Conservation (phyloP, 1,140 invertebrate genomes). For the Pomacea maculata region DNA sequence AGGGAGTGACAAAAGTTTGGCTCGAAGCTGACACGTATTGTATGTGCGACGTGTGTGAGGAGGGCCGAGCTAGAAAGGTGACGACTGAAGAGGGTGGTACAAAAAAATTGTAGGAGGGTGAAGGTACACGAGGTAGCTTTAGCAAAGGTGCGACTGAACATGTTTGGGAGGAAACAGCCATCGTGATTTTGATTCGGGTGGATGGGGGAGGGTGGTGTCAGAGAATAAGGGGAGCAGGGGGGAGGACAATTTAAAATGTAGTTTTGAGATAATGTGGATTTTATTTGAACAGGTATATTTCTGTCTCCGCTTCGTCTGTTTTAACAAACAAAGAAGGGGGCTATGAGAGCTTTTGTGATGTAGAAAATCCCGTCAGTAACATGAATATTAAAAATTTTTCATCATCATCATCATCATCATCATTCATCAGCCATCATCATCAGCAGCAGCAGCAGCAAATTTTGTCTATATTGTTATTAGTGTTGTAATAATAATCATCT, state of each 20-base stretch:
- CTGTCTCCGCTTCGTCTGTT: not conserved
- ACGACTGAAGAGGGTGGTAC: too few species aligned
- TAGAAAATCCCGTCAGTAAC: not conserved
- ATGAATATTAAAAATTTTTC: not conserved
- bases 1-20: not conserved
- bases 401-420: too few species aligned
- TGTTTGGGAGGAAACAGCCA: not conserved
- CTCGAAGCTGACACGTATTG: slow-evolving; percentile 10
- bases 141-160: not conserved
- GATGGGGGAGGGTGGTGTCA: not conserved
- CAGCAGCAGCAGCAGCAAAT: not conserved
- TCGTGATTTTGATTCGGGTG: not conserved
- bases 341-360: not conserved
- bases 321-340: too few species aligned
- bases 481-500: not conserved
- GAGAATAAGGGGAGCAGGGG: not conserved
- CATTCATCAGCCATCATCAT: too few species aligned
- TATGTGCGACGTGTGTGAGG: not conserved
- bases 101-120: too few species aligned
- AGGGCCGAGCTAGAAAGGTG: not conserved
- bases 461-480: not conserved
- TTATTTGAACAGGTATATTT: not conserved
- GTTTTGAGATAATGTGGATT: not conserved
- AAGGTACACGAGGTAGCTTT: not conserved
- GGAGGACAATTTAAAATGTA: not conserved